Percentiles rank a stretch among this genome's conserved stretches.
phyloP scores from a whole-genome alignment of 2,888 invertebrate genomes.

The Barypeithes pellucidus region DNA sequence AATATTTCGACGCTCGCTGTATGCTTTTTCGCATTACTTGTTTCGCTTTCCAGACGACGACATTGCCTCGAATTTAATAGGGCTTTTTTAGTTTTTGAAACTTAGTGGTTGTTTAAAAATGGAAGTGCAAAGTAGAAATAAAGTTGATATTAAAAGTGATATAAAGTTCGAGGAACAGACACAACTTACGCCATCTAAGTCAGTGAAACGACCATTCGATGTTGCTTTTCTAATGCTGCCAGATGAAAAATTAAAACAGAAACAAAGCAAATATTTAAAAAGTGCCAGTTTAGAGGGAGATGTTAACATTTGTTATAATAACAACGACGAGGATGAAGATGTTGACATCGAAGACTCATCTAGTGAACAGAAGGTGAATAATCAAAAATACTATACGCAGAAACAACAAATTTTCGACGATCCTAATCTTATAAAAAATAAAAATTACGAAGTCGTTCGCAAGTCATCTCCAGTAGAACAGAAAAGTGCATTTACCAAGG shows the following conservation, averaged over 20 bases:
- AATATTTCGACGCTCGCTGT: constrained; percentile 70
- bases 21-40: constrained; percentile 70
- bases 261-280: constrained; percentile 74
- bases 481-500: constrained; percentile 91
- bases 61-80: constrained; percentile 56
- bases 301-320: constrained; percentile 55
- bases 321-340: constrained; percentile 66
- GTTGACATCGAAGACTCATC: constrained; percentile 64
- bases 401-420: constrained; percentile 77
- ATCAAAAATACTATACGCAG: constrained; percentile 66
- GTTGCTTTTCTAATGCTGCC: constrained; percentile 93
- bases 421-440: constrained; percentile 71
- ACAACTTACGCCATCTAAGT: constrained; percentile 67
- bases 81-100: background rate
- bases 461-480: constrained; percentile 70
- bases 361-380: constrained; percentile 57
- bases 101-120: constrained; percentile 66
- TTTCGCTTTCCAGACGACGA: constrained; percentile 63
- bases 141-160: constrained; percentile 71
- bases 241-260: constrained; percentile 84
- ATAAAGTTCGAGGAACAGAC: constrained; percentile 67
- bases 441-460: constrained; percentile 70
- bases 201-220: constrained; percentile 87
- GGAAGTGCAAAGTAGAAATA: constrained; percentile 73
- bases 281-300: constrained; percentile 70